Conservation (phyloP, 35 echinoderm and acorn worm species). For the Lytechinus variegatus region DNA sequence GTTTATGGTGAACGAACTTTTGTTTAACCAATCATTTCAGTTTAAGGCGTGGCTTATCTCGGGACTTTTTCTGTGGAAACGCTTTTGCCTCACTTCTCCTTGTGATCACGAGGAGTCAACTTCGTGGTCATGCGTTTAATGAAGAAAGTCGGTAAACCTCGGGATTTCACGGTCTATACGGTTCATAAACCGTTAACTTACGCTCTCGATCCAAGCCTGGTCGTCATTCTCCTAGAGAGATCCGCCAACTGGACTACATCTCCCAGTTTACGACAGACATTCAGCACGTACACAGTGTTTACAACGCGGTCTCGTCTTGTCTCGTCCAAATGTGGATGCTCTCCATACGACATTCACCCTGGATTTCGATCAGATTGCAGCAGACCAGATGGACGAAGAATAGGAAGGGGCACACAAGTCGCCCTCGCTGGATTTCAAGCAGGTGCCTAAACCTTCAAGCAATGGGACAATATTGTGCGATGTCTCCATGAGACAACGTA, state of each 20-base stretch:
- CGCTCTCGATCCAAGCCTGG: slow-evolving; percentile 44
- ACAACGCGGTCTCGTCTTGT: slow-evolving; percentile 42
- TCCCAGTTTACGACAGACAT: too few species aligned
- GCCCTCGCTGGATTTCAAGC: too few species aligned
- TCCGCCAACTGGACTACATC: slow-evolving; percentile 60
- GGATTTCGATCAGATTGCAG: background rate
- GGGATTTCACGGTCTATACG: background rate
- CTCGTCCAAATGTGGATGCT: background rate
- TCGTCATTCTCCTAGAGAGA: slow-evolving; percentile 61
- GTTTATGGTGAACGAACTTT: too few species aligned
- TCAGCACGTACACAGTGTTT: slow-evolving; percentile 13
- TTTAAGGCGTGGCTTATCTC: too few species aligned
- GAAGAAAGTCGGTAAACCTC: too few species aligned
- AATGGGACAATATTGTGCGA: slow-evolving; percentile 2
- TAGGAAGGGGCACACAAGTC: slow-evolving; percentile 12
- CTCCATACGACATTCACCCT: background rate
- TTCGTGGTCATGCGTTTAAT: too few species aligned
- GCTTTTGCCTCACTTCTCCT: too few species aligned
- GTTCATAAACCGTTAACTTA: slow-evolving; percentile 37
- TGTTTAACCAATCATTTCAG: too few species aligned
- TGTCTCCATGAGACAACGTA: background rate
- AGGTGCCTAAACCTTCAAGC: too few species aligned
- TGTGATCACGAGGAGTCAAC: too few species aligned
- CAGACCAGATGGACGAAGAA: background rate
- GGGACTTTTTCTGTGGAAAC: too few species aligned